These are phyloP conservation scores for Drosophila cardini DNA, from an alignment of 1,140 invertebrate species.

Conservation along the genomic window DNA sequence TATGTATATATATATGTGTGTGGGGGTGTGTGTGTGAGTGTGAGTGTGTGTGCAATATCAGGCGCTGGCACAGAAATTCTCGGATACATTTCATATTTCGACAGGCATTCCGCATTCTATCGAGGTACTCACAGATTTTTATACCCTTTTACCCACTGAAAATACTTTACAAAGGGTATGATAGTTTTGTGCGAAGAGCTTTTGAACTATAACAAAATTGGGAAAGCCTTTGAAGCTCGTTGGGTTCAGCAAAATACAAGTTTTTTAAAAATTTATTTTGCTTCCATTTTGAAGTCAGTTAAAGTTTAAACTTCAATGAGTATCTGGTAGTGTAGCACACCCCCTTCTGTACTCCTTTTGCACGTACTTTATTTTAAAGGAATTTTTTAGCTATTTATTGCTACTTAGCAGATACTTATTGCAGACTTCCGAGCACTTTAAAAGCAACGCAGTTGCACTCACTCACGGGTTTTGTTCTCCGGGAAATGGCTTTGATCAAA, in stretches of 20 bases:
- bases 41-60: neutral
- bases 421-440: constrained; percentile 31
- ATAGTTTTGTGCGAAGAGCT: neutral
- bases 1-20: neutral
- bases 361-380: neutral
- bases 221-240: too few species aligned
- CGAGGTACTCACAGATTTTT: neutral
- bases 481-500: constrained; percentile 1
- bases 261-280: too few species aligned
- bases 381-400: constrained; percentile 51
- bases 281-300: too few species aligned
- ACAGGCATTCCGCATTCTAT: constrained; percentile 13
- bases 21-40: neutral
- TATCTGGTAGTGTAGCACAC: neutral
- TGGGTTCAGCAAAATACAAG: too few species aligned
- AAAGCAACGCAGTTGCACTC: neutral
- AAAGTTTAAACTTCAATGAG: neutral
- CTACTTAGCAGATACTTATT: constrained; percentile 55
- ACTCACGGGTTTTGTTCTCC: neutral
- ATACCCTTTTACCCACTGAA: neutral
- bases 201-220: neutral
- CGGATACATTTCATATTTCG: constrained; percentile 25
- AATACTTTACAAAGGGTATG: neutral
- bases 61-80: neutral
- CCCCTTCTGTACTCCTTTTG: neutral